Base-by-base conservation (phyloP, 2,113 vertebrate genomes). In the Corythornis vintsioides region DNA sequence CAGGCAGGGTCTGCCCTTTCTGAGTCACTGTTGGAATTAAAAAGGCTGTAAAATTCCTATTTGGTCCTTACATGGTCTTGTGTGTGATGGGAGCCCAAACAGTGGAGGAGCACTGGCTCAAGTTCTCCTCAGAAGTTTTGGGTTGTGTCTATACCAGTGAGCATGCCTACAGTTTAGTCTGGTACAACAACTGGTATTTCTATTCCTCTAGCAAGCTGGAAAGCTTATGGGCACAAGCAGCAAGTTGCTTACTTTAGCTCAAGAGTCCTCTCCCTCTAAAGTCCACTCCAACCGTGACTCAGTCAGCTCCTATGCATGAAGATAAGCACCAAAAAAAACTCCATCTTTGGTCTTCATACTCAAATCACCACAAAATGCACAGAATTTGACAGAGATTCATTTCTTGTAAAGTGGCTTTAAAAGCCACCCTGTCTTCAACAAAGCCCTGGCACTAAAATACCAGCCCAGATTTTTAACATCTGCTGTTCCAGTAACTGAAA, bases 331-430 rank as follows among this genome's bases (percentile, higher is more conserved):
- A 67, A 86, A 86, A 83, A 67, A 50, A 14, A 13, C 7, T 64
- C 92, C 80, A 78, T 82, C 57, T 94, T 90, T 82, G 77, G 83
- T 84, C 57, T 90, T 88, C 55, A 33, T 48, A 52, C 7, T 60
- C 72, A 70, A 56, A 75, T n/a, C 40, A 72, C 31, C 61, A 60
- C 0, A 0, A 95, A 81, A 38, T 1, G 7, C 33, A 45, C 13
- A n/a, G 31, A 60, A 38, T 65, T 83, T 56, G 40, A 77, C 18
- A 31, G 28, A 78, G 61, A 78, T 53, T 60, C 0, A 61, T 61
- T 74, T 93, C 48, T 81, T 6, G 0, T 57, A 29, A 48, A 74
- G n/a, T 16, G 33, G 47, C 60, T 74, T 76, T 69, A 84, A 74
- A 88, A 93, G 29, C 24, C 35, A 86, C 6, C 7, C 22, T 72